Conservation (phyloP, 2,888 invertebrate species). For the Acrocyrtus sp. region DNA sequence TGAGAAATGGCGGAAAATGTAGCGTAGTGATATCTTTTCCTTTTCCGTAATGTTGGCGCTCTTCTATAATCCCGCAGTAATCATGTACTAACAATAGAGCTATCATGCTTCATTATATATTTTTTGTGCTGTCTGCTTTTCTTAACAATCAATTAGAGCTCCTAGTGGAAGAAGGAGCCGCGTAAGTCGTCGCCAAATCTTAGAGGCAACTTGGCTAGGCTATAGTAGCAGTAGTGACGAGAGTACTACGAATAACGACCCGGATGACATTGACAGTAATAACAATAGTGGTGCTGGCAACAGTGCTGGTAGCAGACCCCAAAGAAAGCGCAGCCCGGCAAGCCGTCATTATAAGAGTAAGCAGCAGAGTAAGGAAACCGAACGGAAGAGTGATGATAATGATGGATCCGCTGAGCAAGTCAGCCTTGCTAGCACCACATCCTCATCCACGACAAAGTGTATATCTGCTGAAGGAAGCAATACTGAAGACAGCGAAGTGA, state of each 20-base stretch:
- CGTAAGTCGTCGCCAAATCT: slow-evolving; percentile 61
- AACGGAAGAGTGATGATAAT: not conserved
- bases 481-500: not conserved
- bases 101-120: no score
- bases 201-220: slow-evolving; percentile 57
- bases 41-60: no score
- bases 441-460: not conserved
- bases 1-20: no score
- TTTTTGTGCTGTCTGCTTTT: not conserved
- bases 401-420: slow-evolving; percentile 4
- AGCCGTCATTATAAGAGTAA: slow-evolving; percentile 19
- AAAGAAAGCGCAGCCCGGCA: slow-evolving; percentile 24
- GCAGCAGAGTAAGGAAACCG: not conserved
- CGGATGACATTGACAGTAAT: slow-evolving; percentile 24
- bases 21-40: no score
- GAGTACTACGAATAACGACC: slow-evolving; percentile 39
- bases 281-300: slow-evolving; percentile 26
- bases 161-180: slow-evolving; percentile 61
- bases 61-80: no score
- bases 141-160: slow-evolving; percentile 28
- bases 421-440: not conserved
- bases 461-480: not conserved
- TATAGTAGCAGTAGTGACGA: slow-evolving; percentile 54
- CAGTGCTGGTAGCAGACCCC: slow-evolving; percentile 3
- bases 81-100: no score